These are phyloP conservation scores for Ypsolopha scabrella DNA, from an alignment of 2,888 invertebrate genomes.

Conservation along the genomic window DNA sequence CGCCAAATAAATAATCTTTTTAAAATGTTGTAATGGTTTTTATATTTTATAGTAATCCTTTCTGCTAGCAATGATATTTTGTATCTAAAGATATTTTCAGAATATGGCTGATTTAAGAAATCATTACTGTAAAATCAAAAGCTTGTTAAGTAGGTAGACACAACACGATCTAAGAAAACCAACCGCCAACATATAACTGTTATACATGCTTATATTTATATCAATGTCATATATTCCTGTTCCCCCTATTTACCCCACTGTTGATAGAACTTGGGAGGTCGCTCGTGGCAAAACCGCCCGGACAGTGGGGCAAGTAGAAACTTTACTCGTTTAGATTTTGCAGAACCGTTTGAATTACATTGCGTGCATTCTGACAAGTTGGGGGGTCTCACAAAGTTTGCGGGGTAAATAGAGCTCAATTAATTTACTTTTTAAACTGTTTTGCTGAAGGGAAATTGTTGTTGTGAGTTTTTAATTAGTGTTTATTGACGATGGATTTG, in stretches of 20 bases:
- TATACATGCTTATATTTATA: conserved; percentile 42
- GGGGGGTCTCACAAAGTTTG: conserved; percentile 46
- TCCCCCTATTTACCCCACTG: conserved; percentile 14
- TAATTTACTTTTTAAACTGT: conserved; percentile 14
- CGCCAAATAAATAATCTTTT: too few relatives aligned
- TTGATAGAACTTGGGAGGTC: neutral
- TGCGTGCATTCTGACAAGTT: conserved; percentile 47
- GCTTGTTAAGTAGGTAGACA: too few relatives aligned
- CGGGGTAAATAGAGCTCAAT: conserved; percentile 25
- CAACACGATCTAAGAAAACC: conserved; percentile 7
- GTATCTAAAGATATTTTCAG: too few relatives aligned
- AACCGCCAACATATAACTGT: conserved; percentile 15
- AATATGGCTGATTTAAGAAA: too few relatives aligned
- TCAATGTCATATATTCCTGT: conserved; percentile 23
- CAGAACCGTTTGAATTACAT: conserved; percentile 43
- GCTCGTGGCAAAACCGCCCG: conserved; percentile 23
- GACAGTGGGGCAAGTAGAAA: conserved; percentile 60
- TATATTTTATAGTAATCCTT: too few relatives aligned
- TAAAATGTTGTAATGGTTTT: too few relatives aligned
- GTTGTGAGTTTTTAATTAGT: neutral
- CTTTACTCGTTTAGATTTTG: conserved; percentile 70
- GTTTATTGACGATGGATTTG: neutral
- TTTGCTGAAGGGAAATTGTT: neutral
- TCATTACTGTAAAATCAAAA: too few relatives aligned
- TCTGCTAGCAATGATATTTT: too few relatives aligned